phyloP scores from a whole-genome alignment of 2,888 invertebrate genomes.

The Philereme vetulata region DNA sequence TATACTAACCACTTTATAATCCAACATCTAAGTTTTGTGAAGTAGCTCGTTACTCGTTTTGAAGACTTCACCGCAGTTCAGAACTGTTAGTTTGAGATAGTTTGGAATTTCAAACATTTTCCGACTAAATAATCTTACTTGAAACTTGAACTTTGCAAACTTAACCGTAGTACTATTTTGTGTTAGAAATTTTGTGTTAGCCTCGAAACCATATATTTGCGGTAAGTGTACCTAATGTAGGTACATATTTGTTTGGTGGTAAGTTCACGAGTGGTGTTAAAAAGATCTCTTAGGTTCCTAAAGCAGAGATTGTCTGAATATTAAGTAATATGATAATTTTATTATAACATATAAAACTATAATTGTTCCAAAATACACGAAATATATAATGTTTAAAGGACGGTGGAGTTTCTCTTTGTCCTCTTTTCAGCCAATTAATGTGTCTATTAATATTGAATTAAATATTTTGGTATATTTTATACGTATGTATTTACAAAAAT shows the following conservation, averaged over 20 bases:
- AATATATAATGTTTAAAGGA: too few species aligned
- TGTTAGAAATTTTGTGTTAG: neutral
- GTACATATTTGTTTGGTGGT: neutral
- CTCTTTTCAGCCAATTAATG: too few species aligned
- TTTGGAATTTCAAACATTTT: slow-evolving; percentile 30
- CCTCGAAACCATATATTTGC: neutral
- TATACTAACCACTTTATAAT: slow-evolving; percentile 9
- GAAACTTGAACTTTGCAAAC: slow-evolving; percentile 10
- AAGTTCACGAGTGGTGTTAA: too few species aligned
- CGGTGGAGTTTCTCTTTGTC: too few species aligned
- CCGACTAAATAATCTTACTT: slow-evolving; percentile 23
- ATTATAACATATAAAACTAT: too few species aligned
- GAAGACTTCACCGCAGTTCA: slow-evolving; percentile 25
- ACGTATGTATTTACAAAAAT: too few species aligned
- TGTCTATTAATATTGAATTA: too few species aligned
- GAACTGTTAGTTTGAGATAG: slow-evolving; percentile 34
- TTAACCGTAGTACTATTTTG: slow-evolving; percentile 4
- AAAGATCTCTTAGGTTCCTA: too few species aligned
- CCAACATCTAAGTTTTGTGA: slow-evolving; percentile 26
- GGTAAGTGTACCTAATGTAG: neutral
- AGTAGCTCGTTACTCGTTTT: slow-evolving; percentile 34
- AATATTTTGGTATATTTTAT: too few species aligned
- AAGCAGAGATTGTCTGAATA: too few species aligned
- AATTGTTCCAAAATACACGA: too few species aligned
- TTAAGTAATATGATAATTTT: too few species aligned